phyloP scores from a whole-genome alignment of 1,140 invertebrate genomes.

The Sycophaga agraensis region DNA sequence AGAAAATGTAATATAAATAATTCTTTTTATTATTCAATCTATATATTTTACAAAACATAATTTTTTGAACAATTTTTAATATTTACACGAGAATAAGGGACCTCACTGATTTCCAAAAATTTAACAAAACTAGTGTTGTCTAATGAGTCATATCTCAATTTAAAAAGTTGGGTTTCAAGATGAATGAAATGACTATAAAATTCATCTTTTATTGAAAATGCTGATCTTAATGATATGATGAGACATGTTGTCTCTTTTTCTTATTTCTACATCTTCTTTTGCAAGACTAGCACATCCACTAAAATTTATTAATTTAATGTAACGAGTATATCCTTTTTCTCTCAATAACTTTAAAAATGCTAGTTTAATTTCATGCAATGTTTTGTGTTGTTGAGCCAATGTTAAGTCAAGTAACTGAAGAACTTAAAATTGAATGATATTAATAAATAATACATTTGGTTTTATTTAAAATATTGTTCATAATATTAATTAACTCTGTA shows the following conservation, averaged over 20 bases:
- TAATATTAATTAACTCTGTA: too few species aligned
- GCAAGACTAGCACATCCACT: slow-evolving; percentile 51
- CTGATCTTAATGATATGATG: slow-evolving; percentile 91
- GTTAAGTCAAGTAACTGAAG: too few species aligned
- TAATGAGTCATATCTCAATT: slow-evolving; percentile 74
- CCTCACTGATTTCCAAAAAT: slow-evolving; percentile 75
- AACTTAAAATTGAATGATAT: too few species aligned
- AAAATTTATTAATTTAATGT: slow-evolving; percentile 59
- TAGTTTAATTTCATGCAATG: slow-evolving; percentile 72
- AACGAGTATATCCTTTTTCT: slow-evolving; percentile 70
- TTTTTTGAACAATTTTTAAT: too few species aligned
- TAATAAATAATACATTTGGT: too few species aligned
- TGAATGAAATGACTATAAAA: slow-evolving; percentile 84
- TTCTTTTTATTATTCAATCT: too few species aligned
- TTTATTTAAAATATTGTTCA: too few species aligned
- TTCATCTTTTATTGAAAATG: slow-evolving; percentile 86
- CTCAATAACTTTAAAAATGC: slow-evolving; percentile 69
- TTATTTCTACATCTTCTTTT: slow-evolving; percentile 65
- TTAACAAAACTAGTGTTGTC: slow-evolving; percentile 64
- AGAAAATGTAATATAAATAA: too few species aligned
- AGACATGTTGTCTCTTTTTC: slow-evolving; percentile 82
- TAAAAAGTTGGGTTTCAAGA: slow-evolving; percentile 91
- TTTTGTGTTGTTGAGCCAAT: slow-evolving; percentile 35
- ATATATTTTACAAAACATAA: too few species aligned
- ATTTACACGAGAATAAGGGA: too few species aligned